A percentile compares a stretch with the other conserved stretches of the same genome.
Evolutionary conservation across 2,113 vertebrate species (phyloP).

Genomic region (Laticauda colubrina): DNA sequence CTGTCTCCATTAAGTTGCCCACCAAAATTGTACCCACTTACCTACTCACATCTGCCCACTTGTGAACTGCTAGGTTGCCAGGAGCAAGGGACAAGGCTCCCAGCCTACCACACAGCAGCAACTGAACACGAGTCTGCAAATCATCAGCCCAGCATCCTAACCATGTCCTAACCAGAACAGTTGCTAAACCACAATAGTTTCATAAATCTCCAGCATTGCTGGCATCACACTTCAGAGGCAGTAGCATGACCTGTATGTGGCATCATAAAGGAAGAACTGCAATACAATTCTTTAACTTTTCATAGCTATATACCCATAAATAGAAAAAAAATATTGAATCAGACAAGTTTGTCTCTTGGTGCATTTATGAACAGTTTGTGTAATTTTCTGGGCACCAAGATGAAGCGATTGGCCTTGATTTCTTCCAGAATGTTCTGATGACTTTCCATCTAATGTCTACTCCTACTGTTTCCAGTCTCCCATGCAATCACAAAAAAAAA

Average conservation of each 20-base stretch:
- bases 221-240: background rate
- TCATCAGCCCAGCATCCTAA: background rate
- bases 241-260: background rate
- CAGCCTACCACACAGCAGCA: background rate
- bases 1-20: background rate
- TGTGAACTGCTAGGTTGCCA: background rate
- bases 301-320: background rate
- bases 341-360: background rate
- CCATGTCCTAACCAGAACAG: background rate
- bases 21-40: background rate
- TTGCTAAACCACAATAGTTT: background rate
- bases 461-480: background rate
- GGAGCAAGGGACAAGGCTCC: background rate
- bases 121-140: background rate
- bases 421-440: background rate
- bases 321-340: background rate
- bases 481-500: background rate
- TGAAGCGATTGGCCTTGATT: background rate
- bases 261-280: background rate
- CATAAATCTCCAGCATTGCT: background rate
- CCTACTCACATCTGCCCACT: background rate
- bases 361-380: background rate
- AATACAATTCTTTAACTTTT: background rate
- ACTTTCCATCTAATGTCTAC: background rate
- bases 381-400: background rate